Evolutionary conservation across 1,140 invertebrate species (phyloP).

Genomic region (Melanaphis sacchari): DNA sequence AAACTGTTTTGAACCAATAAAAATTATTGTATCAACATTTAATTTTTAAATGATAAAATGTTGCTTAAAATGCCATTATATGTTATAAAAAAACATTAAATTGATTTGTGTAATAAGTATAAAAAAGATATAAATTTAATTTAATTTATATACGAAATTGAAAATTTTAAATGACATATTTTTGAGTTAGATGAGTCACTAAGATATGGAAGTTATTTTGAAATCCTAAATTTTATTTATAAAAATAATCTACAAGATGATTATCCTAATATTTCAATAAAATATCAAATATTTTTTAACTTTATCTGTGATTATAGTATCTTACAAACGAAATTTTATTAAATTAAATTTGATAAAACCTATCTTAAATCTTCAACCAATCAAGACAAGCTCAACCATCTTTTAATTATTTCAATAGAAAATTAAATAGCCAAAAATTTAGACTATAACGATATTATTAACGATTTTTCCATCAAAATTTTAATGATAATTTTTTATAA

Average conservation of each 20-base stretch:
- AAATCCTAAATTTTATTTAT: background rate
- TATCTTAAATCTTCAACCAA: background rate
- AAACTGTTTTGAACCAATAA: background rate
- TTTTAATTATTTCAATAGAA: conserved; percentile 11
- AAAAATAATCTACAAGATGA: background rate
- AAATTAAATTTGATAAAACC: background rate
- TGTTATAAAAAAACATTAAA: background rate
- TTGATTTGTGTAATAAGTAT: background rate
- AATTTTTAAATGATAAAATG: background rate
- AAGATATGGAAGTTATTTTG: background rate
- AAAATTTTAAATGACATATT: background rate
- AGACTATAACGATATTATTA: conserved; percentile 38
- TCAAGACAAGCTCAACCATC: background rate
- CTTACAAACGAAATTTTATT: too few relatives aligned
- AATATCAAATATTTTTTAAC: background rate
- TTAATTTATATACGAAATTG: background rate
- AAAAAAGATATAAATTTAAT: background rate
- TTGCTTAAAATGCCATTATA: background rate
- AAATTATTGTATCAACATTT: background rate
- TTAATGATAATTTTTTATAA: conserved; percentile 37
- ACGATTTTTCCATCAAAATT: conserved; percentile 29
- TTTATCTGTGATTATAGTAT: background rate
- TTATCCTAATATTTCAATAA: background rate
- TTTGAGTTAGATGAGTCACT: background rate
- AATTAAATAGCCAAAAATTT: background rate